phyloP scores from a whole-genome alignment of 2,113 vertebrate species.

The Hirundichthys speculiger region DNA sequence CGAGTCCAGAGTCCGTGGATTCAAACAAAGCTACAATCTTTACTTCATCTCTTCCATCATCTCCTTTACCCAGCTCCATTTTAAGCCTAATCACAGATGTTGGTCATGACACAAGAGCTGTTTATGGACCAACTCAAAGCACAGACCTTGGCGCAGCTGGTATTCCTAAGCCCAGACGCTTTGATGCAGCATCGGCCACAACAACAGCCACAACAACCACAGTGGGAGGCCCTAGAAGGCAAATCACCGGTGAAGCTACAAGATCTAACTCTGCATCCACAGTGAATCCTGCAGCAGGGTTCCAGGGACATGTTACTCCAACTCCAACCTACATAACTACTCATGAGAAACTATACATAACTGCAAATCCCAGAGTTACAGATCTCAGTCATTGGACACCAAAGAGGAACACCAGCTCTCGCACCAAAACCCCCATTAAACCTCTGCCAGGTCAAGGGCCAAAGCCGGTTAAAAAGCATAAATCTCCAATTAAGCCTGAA shows the following conservation, averaged over 20 bases:
- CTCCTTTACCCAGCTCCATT: constrained; percentile 27
- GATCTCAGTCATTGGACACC: constrained; percentile 8
- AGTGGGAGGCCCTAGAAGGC: constrained; percentile 7
- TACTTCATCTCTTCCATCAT: constrained; percentile 44
- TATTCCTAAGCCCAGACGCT: constrained; percentile 1
- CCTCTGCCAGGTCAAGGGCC: constrained; percentile 12
- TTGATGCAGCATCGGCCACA: constrained; percentile 14
- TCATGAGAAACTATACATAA: constrained; percentile 18
- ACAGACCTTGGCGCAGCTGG: not conserved
- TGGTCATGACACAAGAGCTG: constrained; percentile 18
- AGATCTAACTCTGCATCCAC: constrained; percentile 10
- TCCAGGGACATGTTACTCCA: constrained; percentile 3
- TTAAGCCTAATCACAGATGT: constrained; percentile 41
- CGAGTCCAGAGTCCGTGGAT: constrained; percentile 25
- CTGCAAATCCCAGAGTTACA: constrained; percentile 1
- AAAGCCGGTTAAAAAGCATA: constrained; percentile 23
- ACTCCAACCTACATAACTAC: constrained; percentile 16
- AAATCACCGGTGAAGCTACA: constrained; percentile 2
- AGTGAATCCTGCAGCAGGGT: not conserved
- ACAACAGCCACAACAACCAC: constrained; percentile 23
- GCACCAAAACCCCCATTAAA: constrained; percentile 15
- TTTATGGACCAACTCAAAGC: constrained; percentile 25
- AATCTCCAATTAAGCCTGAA: constrained; percentile 37
- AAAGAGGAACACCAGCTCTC: constrained; percentile 43
- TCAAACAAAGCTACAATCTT: constrained; percentile 32